Base-by-base conservation (phyloP, 2,113 vertebrate genomes). In the Otolemur garnettii region DNA sequence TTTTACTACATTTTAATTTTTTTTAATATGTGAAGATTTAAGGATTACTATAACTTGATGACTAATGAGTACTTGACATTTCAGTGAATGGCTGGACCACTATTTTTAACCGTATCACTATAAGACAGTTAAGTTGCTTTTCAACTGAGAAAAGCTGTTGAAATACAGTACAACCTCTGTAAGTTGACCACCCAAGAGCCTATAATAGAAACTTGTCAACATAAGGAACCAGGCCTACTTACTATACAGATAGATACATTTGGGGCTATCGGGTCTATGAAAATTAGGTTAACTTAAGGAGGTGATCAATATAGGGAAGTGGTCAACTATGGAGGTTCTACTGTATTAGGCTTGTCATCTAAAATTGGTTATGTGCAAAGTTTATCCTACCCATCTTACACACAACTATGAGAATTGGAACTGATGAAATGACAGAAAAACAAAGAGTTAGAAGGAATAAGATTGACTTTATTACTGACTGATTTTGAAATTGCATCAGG, bases 1-100 rank as follows among this genome's bases (percentile, higher is more conserved):
- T 66, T 88, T 94, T 90, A 42, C 62, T 92, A 38, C 9, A 72
- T 14, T 85, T 90, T 75, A 22, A 72, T 42, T 35, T 35, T 35
- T 18, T 86, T 96, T 80, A 94, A 59, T 71, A 74, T 50, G n/a
- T 38, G 15, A 68, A 86, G 4, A n/a, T 92, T 96, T 92, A 78
- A 71, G 71, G 68, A 82, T 90, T 79, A 45, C 24, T 87, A 28
- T 71, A 69, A 42, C 35, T 19, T 90, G 19, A 22, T 89, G 83
- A 87, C 57, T 45, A 75, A 21, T 42, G 28, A 86, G n/a, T 91
- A 15, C 55, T 88, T 79, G 26, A 30, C 84, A 38, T 84, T 95
- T 80, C 12, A 66, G 35, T 91, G 62, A 87, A 28, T 95, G 68
- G 17, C 62, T 72, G 6, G n/a, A 62, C 42, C 53, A 60, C 12